Evolutionary conservation across 2,888 invertebrate species (phyloP).

Genomic region (Ochropleura plecta): DNA sequence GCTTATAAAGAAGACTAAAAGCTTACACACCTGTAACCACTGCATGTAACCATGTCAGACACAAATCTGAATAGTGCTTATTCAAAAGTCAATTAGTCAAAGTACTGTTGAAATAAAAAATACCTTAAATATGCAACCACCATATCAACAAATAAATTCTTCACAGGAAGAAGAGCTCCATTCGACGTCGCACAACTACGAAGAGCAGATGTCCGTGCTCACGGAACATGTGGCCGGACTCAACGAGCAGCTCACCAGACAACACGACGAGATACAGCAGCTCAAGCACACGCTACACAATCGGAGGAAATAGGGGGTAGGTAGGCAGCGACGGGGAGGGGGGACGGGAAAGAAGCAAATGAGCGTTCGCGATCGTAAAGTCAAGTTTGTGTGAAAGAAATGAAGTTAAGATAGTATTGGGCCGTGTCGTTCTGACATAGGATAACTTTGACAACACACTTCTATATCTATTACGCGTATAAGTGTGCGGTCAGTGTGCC

Average conservation of each 20-base stretch:
- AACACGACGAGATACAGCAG: slow-evolving; percentile 95
- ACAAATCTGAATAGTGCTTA: no score
- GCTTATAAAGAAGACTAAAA: background rate
- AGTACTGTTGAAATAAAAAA: no score
- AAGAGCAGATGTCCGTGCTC: slow-evolving; percentile 91
- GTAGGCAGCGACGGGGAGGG: background rate
- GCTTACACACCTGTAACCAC: no score
- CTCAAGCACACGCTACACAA: slow-evolving; percentile 91
- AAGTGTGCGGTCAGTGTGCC: background rate
- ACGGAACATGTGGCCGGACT: slow-evolving; percentile 92
- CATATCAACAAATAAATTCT: background rate
- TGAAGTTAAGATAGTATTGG: background rate
- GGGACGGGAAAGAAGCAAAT: background rate
- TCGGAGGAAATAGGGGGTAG: slow-evolving; percentile 83
- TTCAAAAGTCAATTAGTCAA: no score
- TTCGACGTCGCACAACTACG: slow-evolving; percentile 92
- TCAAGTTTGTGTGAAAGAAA: background rate
- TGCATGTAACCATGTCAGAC: no score
- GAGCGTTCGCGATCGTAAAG: background rate
- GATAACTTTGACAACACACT: background rate
- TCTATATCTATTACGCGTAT: background rate
- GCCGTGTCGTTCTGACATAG: background rate
- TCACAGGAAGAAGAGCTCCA: slow-evolving; percentile 91
- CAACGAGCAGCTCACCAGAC: slow-evolving; percentile 95
- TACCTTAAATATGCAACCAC: background rate